Base-by-base conservation (phyloP, 2,797 vertebrate genomes). In the Eremophila alpestris region DNA sequence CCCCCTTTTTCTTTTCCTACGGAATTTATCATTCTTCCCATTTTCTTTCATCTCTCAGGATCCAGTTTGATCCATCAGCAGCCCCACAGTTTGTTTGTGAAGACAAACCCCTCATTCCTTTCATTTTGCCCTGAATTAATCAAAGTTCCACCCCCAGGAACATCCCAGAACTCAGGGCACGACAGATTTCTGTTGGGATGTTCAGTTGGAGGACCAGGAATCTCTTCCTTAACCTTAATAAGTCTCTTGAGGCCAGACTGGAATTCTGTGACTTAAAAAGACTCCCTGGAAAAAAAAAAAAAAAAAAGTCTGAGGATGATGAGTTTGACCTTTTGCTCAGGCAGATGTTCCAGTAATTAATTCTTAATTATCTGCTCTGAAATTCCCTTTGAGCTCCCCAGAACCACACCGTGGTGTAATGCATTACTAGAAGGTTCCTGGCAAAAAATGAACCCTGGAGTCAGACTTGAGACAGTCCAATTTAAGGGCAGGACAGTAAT, bases 401-500 rank as follows among this genome's bases (percentile, higher is more conserved):
- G 79, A 34, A 16, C 43, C 45, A n/a, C 58, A 10, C 15, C 36
- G 0, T 24, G 58, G 20, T 58, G 65, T 11, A 11, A 82, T 36
- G 58, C 30, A 36, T 94, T 93, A 83, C 90, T 94, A 83, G 87
- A 96, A 94, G 69, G 89, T 54, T 93, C 82, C 84, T 96, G 96
- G 93, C 87, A 92, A 26, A 81, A 89, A 74, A 10, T 1, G 8
- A 14, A 2, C 22, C 89, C 67, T 41, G 48, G 17, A 52, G 63
- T 40, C 43, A 56, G 52, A 48, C 89, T 74, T 94, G 64, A 93
- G 74, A 83, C 0, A 0, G 4, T 81, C 79, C 40, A 52, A 2
- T 77, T 95, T 71, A 41, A 69, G 74, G 17, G n/a, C 91, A 83
- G 76, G 52, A 30, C 29, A 1, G 43, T 51, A 45, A 75, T 94